A percentile compares a stretch with the other conserved stretches of the same genome.
Conservation (phyloP, 2,797 vertebrate genomes). For the Danionella dracula region DNA sequence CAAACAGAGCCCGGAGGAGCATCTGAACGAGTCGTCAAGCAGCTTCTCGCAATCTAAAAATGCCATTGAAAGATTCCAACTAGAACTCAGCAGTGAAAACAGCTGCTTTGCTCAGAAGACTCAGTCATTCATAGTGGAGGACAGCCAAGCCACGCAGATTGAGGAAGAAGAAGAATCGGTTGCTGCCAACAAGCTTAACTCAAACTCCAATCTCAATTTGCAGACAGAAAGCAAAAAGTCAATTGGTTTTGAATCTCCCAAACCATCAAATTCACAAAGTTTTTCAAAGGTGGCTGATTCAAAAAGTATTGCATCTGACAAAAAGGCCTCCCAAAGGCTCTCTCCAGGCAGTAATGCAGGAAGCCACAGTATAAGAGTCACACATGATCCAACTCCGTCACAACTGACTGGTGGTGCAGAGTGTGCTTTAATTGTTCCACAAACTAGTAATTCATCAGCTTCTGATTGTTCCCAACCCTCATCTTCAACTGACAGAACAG, state of each 20-base stretch:
- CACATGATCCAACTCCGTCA: slow-evolving; percentile 5
- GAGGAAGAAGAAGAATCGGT: slow-evolving; percentile 56
- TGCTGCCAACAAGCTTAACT: slow-evolving; percentile 38
- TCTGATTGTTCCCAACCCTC: slow-evolving; percentile 43
- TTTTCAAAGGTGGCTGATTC: slow-evolving; percentile 20
- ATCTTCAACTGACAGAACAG: slow-evolving; percentile 23
- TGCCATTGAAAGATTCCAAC: slow-evolving; percentile 58
- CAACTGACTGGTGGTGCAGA: neutral
- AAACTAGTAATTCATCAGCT: slow-evolving; percentile 19
- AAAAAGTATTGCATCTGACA: slow-evolving; percentile 2
- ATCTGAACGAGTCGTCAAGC: slow-evolving; percentile 24
- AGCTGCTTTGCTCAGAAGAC: slow-evolving; percentile 48
- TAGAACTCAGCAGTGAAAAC: slow-evolving; percentile 72
- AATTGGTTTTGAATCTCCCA: slow-evolving; percentile 18
- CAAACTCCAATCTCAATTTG: slow-evolving; percentile 14
- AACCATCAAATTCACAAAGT: slow-evolving; percentile 12
- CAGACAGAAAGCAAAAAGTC: slow-evolving; percentile 28
- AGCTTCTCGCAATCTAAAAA: slow-evolving; percentile 34
- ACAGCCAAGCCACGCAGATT: slow-evolving; percentile 74
- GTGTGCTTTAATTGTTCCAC: slow-evolving; percentile 32
- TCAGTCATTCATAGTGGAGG: slow-evolving; percentile 56
- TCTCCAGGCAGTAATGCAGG: slow-evolving; percentile 46
- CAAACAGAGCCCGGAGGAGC: slow-evolving; percentile 38
- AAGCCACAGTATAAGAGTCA: slow-evolving; percentile 40
- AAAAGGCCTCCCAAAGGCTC: slow-evolving; percentile 9